Percentiles rank a stretch among this genome's conserved stretches.
Evolutionary conservation across 2,113 vertebrate species (phyloP).

Genomic region (Eubucco bourcierii): DNA sequence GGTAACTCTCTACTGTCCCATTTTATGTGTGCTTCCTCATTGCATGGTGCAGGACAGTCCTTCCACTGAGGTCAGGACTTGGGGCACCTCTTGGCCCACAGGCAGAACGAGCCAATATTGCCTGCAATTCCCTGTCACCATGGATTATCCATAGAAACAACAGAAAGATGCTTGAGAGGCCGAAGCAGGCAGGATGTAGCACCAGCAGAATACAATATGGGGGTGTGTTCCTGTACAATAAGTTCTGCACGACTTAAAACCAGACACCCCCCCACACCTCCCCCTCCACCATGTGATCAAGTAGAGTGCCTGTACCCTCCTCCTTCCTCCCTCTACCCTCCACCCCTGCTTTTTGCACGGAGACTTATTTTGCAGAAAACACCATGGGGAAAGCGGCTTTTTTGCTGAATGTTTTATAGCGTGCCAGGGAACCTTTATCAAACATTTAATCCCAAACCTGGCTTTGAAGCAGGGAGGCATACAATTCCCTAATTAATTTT

Average conservation of each 20-base stretch:
- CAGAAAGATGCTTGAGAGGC: neutral
- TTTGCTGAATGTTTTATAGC: conserved; percentile 79
- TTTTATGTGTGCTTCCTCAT: neutral
- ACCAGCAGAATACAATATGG: neutral
- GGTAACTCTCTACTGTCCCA: accelerated
- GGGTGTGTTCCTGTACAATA: neutral
- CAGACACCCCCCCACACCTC: neutral
- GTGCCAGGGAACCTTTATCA: conserved; percentile 82
- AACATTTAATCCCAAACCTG: conserved; percentile 85
- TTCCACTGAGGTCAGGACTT: neutral
- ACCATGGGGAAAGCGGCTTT: conserved; percentile 70
- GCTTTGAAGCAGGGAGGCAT: conserved; percentile 85
- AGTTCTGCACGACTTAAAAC: neutral
- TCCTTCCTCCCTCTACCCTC: neutral
- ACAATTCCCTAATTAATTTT: conserved; percentile 87
- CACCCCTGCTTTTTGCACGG: neutral
- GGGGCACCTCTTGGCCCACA: neutral
- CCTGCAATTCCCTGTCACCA: neutral
- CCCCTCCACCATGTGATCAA: neutral
- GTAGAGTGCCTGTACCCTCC: neutral
- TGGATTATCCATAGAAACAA: neutral
- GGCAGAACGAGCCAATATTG: neutral
- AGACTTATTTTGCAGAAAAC: conserved; percentile 66
- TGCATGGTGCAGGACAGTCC: neutral
- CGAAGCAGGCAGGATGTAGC: neutral